These are phyloP conservation scores for Threskiornis aethiopicus DNA, from an alignment of 2,797 vertebrate genomes.

Conservation along the genomic window DNA sequence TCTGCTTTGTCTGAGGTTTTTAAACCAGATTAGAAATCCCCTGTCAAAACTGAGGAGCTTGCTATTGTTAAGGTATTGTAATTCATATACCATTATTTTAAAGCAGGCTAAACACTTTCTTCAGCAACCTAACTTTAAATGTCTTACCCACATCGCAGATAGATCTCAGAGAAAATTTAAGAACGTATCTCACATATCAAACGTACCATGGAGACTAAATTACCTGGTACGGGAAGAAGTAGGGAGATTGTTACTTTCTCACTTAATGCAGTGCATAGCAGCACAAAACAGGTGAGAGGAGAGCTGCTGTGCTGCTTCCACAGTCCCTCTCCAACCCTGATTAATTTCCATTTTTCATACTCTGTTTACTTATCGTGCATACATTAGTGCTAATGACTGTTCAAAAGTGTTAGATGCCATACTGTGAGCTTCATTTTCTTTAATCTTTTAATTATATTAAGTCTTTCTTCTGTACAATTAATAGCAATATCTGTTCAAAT, in stretches of 20 bases:
- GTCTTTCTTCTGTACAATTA: not conserved
- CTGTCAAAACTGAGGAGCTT: not conserved
- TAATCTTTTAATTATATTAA: conserved; percentile 38
- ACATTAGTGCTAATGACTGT: conserved; percentile 11
- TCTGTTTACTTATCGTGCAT: conserved; percentile 15
- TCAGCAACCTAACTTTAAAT: not conserved
- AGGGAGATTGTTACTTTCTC: not conserved
- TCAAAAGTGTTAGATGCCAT: conserved; percentile 4
- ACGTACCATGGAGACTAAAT: not conserved
- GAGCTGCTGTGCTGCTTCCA: not conserved
- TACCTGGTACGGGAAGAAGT: not conserved
- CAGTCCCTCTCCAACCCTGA: not conserved
- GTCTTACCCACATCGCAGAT: not conserved
- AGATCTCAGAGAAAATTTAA: not conserved
- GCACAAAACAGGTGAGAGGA: not conserved
- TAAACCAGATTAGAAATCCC: not conserved
- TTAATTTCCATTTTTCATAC: conserved; percentile 17
- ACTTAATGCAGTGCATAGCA: not conserved
- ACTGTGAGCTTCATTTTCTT: not conserved
- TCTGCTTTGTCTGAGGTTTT: not conserved
- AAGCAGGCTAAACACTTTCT: not conserved
- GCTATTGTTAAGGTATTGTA: not conserved
- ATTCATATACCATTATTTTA: not conserved
- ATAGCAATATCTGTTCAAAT: not conserved
- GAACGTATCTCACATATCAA: not conserved